Base-by-base conservation (phyloP, 2,888 invertebrate genomes). In the Cremastinae sp. region DNA sequence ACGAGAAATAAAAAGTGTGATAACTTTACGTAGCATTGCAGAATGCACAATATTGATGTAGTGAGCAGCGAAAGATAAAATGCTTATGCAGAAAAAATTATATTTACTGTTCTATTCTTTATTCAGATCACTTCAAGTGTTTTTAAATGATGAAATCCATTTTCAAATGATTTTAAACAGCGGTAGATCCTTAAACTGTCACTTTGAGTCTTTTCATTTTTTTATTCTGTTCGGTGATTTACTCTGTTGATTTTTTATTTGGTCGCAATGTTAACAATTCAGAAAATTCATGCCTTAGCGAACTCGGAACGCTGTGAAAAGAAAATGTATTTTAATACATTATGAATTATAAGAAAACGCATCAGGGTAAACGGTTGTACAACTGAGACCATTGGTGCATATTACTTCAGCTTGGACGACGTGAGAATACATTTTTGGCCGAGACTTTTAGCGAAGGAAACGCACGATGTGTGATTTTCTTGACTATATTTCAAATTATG, bases 281-380 rank as follows among this genome's bases (percentile, higher is more conserved):
- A 77, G 69, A 59, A 73, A 77, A 79, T 56, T 75, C 69, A 73
- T 74, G 72, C 43, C 75, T 71, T 73, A 53, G 61, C 45, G 69
- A 49, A 76, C 59, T 65, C 69, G 59, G 69, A 55, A 68, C 69
- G 64, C 53, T 69, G n/a, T 28, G 62, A 10, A 28, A 10, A 51
- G 62, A 62, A 49, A 51, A 35, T 59, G n/a, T n/a, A n/a, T n/a
- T n/a, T n/a, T n/a, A 56, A 16, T 22, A 51, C 58, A 43, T 39
- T 49, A 16, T 20, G 5, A 49, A 28, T 1, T 20, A 51, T 28
- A 39, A 69, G 49, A 74, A 59, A 49, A 59, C 62, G 35, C 59
- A 64, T 53, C 39, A 37, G 37, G 39, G n/a, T 20, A 28, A 10
- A 5, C 14, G 45, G 51, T 37, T 20, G 7, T 1, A 22, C n/a